Conservation (phyloP, 2,888 invertebrate species). For the Athrips mouffetella region DNA sequence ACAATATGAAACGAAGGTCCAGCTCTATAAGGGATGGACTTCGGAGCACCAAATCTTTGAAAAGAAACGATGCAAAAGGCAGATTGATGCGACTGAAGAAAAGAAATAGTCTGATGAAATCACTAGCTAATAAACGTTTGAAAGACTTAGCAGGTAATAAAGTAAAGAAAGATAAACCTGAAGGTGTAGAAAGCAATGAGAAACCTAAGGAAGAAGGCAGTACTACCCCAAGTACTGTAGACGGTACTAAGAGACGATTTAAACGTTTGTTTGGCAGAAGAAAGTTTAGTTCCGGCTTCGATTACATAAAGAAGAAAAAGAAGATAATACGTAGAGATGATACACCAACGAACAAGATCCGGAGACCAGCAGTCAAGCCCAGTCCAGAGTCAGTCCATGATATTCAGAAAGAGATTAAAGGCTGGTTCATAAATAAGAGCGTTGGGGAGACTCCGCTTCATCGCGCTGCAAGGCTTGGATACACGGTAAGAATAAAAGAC, state of each 20-base stretch:
- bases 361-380: conserved; percentile 70
- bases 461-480: conserved; percentile 92
- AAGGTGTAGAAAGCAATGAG: conserved; percentile 56
- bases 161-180: conserved; percentile 50
- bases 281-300: conserved; percentile 90
- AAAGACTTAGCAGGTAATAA: conserved; percentile 56
- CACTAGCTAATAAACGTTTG: conserved; percentile 60
- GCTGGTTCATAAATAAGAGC: conserved; percentile 96
- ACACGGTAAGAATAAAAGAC: conserved; percentile 81
- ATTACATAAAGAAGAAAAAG: conserved; percentile 93
- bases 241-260: conserved; percentile 74
- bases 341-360: conserved; percentile 54
- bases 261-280: conserved; percentile 83
- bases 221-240: conserved; percentile 46
- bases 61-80: conserved; percentile 68
- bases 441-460: conserved; percentile 96
- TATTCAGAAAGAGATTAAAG: conserved; percentile 90
- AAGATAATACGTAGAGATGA: conserved; percentile 81
- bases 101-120: conserved; percentile 66
- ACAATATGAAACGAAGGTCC: conserved; percentile 58
- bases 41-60: conserved; percentile 66
- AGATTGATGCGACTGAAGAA: conserved; percentile 67
- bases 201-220: conserved; percentile 58
- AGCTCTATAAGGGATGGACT: conserved; percentile 71
- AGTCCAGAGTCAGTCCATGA: conserved; percentile 85